Conservation (phyloP, 2,888 invertebrate genomes). For the Thysanoteuthis rhombus region DNA sequence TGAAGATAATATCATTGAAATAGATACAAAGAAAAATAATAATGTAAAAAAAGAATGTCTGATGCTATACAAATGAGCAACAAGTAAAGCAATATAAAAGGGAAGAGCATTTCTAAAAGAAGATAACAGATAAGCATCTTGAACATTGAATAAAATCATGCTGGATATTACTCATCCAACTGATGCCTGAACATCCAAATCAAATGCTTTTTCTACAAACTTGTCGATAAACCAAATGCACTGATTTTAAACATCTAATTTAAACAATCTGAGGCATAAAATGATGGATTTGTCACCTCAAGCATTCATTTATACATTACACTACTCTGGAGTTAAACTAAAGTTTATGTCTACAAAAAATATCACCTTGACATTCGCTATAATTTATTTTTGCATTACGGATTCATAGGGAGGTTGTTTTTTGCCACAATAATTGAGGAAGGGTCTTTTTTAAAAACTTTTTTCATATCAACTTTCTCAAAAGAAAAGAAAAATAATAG, state of each 20-base stretch:
- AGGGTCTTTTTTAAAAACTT: not conserved
- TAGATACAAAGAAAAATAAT: too few relatives aligned
- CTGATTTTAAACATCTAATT: not conserved
- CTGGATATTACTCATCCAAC: not conserved
- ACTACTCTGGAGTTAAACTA: not conserved
- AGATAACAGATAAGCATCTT: constrained; percentile 12
- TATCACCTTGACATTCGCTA: not conserved
- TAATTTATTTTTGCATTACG: not conserved
- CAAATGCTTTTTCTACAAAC: not conserved
- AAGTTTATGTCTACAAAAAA: not conserved
- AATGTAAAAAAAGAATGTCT: not conserved
- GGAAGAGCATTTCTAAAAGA: not conserved
- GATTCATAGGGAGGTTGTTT: not conserved
- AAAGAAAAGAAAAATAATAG: too few relatives aligned
- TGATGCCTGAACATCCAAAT: not conserved
- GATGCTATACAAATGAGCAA: not conserved
- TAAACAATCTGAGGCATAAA: not conserved
- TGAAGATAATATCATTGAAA: too few relatives aligned
- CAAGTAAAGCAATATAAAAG: not conserved
- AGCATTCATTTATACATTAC: not conserved
- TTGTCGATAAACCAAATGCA: not conserved
- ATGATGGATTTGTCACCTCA: not conserved
- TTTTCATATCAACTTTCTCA: too few relatives aligned
- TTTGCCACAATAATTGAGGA: not conserved
- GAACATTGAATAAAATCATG: not conserved